These are phyloP conservation scores for Drosophila subobscura DNA, from an alignment of 1,140 invertebrate genomes.

Conservation along the genomic window DNA sequence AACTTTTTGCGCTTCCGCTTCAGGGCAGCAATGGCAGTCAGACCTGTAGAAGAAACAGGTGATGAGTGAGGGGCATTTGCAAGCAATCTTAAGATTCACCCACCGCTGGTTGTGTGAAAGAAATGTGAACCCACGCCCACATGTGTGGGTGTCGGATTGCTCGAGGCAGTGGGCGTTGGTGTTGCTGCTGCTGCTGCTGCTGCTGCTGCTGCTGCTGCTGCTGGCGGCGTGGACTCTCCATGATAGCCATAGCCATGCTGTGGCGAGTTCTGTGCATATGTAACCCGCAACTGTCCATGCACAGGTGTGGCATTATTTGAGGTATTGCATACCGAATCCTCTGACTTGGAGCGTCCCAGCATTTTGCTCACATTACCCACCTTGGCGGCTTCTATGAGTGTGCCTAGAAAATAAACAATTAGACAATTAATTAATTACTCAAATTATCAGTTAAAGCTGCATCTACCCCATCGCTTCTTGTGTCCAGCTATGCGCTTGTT, in stretches of 20 bases:
- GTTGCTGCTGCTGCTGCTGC: slow-evolving; percentile 1
- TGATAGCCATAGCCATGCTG: slow-evolving; percentile 61
- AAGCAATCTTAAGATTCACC: neutral
- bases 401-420: slow-evolving; percentile 84
- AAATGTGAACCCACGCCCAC: slow-evolving; percentile 66
- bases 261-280: slow-evolving; percentile 70
- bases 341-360: slow-evolving; percentile 90
- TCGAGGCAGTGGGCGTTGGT: slow-evolving; percentile 13
- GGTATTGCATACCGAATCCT: slow-evolving; percentile 92
- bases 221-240: slow-evolving; percentile 12
- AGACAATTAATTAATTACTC: neutral
- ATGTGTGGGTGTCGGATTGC: slow-evolving; percentile 26
- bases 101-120: slow-evolving; percentile 76
- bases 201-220: slow-evolving; percentile 4
- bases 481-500: slow-evolving; percentile 86
- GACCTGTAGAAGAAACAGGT: slow-evolving; percentile 52
- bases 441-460: neutral
- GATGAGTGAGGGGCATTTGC: neutral
- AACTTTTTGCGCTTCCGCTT: slow-evolving; percentile 92
- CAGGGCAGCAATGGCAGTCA: slow-evolving; percentile 87
- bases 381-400: slow-evolving; percentile 93
- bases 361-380: slow-evolving; percentile 89
- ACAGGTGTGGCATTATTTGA: slow-evolving; percentile 65
- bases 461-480: slow-evolving; percentile 87
- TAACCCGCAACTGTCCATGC: slow-evolving; percentile 74